phyloP scores from a whole-genome alignment of 2,113 vertebrate species.

The Mionectes macconnelli region DNA sequence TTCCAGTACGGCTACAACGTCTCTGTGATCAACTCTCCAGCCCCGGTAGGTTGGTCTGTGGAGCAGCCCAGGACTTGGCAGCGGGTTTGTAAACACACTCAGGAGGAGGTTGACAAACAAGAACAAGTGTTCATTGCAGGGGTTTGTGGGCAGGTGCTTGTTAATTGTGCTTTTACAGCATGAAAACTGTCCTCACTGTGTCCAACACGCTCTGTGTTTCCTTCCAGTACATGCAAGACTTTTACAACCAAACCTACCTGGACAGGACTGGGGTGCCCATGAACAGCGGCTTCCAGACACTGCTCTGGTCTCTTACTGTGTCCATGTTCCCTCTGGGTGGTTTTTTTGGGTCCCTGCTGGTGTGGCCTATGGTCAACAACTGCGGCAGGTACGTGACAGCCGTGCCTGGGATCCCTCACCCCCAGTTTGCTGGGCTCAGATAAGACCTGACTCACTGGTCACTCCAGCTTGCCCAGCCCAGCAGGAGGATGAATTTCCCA shows the following conservation, averaged over 20 bases:
- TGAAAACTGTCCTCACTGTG: accelerated
- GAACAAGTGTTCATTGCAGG: accelerated
- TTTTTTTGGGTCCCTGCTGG: conserved; percentile 88
- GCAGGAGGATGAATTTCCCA: background rate
- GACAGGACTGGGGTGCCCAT: conserved; percentile 46
- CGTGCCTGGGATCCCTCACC: background rate
- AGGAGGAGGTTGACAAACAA: background rate
- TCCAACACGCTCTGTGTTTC: background rate
- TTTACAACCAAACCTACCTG: conserved; percentile 83
- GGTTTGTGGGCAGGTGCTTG: background rate
- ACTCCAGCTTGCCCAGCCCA: background rate
- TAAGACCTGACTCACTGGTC: accelerated
- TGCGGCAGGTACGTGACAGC: conserved; percentile 81
- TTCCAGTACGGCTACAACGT: conserved; percentile 98
- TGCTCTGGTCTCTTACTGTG: conserved; percentile 92
- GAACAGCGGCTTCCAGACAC: conserved; percentile 44
- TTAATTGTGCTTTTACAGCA: background rate
- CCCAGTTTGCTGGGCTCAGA: background rate
- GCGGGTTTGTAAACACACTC: background rate
- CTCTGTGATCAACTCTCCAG: conserved; percentile 87
- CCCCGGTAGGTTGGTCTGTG: conserved; percentile 69
- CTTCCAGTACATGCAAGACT: conserved; percentile 83
- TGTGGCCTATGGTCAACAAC: conserved; percentile 85
- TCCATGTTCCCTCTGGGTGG: conserved; percentile 93
- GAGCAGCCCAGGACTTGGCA: background rate